These are phyloP conservation scores for Zaprionus tsacasi DNA, from an alignment of 1,140 invertebrate genomes.

Conservation along the genomic window DNA sequence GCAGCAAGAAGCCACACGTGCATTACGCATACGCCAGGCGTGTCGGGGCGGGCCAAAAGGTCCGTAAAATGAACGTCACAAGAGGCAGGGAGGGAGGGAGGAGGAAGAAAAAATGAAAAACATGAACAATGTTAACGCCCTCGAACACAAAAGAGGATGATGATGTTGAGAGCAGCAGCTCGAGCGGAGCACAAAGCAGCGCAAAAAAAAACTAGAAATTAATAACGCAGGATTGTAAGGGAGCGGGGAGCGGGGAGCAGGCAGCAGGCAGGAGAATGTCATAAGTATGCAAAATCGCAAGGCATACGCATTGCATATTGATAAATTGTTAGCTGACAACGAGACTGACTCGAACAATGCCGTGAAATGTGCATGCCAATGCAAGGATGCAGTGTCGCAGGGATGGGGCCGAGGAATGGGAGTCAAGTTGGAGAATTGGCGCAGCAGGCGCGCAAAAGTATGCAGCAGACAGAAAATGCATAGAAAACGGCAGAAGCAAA, in stretches of 20 bases:
- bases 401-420: not conserved
- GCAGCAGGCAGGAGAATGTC: conserved; percentile 2
- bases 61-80: not conserved
- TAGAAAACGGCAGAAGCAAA: conserved; percentile 38
- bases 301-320: conserved; percentile 65
- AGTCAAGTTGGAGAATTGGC: not conserved
- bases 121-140: conserved; percentile 39
- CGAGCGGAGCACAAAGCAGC: not conserved
- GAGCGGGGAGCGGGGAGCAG: not conserved
- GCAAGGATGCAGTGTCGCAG: conserved; percentile 20
- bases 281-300: conserved; percentile 62
- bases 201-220: conserved; percentile 26
- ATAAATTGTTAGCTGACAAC: conserved; percentile 58
- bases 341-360: conserved; percentile 42
- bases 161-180: not conserved
- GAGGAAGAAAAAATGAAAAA: conserved; percentile 6
- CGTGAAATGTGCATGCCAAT: conserved; percentile 38
- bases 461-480: conserved; percentile 51
- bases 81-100: not conserved
- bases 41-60: not conserved
- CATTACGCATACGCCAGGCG: conserved; percentile 35
- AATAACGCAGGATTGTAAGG: conserved; percentile 37
- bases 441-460: conserved; percentile 41
- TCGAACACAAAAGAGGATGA: conserved; percentile 29
- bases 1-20: conserved; percentile 15